Base-by-base conservation (phyloP, 2,888 invertebrate genomes). In the Liopterus haemorrhoidalis region DNA sequence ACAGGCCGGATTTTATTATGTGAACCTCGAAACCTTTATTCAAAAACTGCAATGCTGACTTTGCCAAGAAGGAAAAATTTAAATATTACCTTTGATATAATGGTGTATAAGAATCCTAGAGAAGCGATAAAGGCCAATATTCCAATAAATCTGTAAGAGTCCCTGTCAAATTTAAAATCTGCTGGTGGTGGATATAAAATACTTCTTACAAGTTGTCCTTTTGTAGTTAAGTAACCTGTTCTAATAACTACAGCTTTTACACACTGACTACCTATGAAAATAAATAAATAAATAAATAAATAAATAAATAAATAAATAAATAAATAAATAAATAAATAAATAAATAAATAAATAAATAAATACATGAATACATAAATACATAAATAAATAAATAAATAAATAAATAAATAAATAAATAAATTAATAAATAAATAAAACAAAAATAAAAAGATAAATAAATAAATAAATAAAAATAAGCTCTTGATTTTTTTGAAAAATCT, bases 131-230 rank as follows among this genome's bases (percentile, higher is more conserved):
- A 59, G 0, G 85, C 85, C 27, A 97, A 70, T 19, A 90, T 79
- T 46, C 80, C 75, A 41, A 95, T 86, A 64, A 92, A 94, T 64
- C 86, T 88, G 70, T 90, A 90, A 0, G 93, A 91, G 66, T 96
- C 95, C 32, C 84, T 79, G 63, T 95, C 92, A 65, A 96, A 95
- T 68, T 93, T 92, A 71, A 94, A 95, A 67, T 94, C 95, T 0
- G 93, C 88, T 0, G 95, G 95, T 24, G 92, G 91, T 1, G 96
- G 96, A 66, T 91, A 95, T 57, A 96, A 72, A 53, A 96, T 96
- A 19, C 94, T 91, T 14, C 94, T 78, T 1, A 96, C 90, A 4
- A 96, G 70, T 52, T 66, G 62, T 0, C 87, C 89, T 65, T 99
- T 99, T 48, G 89, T 84, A 0, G 96, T 96, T 57, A 82, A 79